These are phyloP conservation scores for Procambarus virginalis DNA, from an alignment of 1,140 invertebrate species.

Conservation along the genomic window DNA sequence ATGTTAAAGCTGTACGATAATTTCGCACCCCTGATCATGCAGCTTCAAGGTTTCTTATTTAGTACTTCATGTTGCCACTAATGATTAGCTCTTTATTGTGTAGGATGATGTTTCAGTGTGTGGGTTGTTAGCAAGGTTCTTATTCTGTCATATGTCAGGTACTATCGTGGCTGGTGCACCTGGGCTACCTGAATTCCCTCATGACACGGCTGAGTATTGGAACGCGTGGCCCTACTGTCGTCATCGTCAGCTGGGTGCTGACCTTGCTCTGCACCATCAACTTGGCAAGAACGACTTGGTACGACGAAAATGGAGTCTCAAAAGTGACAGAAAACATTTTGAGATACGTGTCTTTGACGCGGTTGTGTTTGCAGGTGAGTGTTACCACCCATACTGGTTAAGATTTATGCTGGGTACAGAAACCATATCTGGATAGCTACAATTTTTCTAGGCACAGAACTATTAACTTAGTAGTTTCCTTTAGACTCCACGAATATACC, in stretches of 20 bases:
- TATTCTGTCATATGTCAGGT: not conserved
- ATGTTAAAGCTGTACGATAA: too few species aligned
- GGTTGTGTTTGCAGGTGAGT: conserved; percentile 50
- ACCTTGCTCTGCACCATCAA: conserved; percentile 72
- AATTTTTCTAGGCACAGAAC: too few species aligned
- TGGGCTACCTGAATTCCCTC: conserved; percentile 57
- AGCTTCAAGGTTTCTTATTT: too few species aligned
- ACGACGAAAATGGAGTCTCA: not conserved
- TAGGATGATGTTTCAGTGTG: too few species aligned
- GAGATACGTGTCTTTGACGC: conserved; percentile 34
- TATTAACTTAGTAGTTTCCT: too few species aligned
- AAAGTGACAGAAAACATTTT: not conserved
- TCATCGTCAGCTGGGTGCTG: conserved; percentile 71
- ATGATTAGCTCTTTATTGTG: too few species aligned
- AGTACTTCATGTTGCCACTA: too few species aligned
- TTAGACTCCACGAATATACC: too few species aligned
- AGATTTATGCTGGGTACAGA: too few species aligned
- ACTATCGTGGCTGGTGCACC: conserved; percentile 51
- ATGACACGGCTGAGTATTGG: conserved; percentile 41
- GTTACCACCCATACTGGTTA: conserved; percentile 70
- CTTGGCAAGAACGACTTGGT: conserved; percentile 71
- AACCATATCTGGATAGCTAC: too few species aligned
- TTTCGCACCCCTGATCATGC: too few species aligned
- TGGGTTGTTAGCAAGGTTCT: too few species aligned
- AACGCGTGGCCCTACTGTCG: conserved; percentile 57